phyloP scores from a whole-genome alignment of 2,113 vertebrate genomes.

The Ancistrus triradiatus region DNA sequence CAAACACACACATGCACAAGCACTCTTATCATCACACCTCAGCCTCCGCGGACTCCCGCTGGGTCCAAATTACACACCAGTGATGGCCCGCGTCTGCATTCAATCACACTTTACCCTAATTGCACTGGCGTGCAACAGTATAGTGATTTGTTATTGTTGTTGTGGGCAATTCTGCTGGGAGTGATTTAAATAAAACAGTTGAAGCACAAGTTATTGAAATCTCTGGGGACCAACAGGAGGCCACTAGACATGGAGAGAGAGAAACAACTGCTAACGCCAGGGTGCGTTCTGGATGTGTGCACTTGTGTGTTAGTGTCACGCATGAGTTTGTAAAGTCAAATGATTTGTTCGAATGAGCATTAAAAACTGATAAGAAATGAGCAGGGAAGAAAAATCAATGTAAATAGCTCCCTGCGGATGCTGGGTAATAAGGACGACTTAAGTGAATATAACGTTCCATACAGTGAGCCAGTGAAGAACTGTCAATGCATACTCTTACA shows the following conservation, averaged over 20 bases:
- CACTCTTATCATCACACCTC: conserved; percentile 37
- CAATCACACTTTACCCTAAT: conserved; percentile 53
- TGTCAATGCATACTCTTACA: no score
- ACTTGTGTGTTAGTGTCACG: background rate
- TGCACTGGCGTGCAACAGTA: conserved; percentile 25
- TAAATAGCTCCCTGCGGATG: conserved; percentile 42
- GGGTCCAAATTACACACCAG: conserved; percentile 41
- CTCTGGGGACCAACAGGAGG: conserved; percentile 16
- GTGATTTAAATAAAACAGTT: conserved; percentile 44
- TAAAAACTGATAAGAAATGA: conserved; percentile 41
- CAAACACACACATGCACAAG: conserved; percentile 31
- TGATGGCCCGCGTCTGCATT: conserved; percentile 28
- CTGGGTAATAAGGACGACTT: no score
- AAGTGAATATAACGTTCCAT: no score
- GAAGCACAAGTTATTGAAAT: conserved; percentile 36
- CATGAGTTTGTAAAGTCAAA: conserved; percentile 30
- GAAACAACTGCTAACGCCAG: background rate
- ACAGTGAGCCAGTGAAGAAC: no score
- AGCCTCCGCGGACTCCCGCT: conserved; percentile 29
- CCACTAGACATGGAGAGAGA: conserved; percentile 5
- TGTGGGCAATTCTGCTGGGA: conserved; percentile 32
- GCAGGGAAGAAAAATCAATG: conserved; percentile 38
- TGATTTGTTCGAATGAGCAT: conserved; percentile 38
- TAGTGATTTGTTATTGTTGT: conserved; percentile 45
- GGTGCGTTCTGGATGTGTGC: background rate